These are phyloP conservation scores for Characodon lateralis DNA, from an alignment of 2,797 vertebrate species.

Conservation along the genomic window DNA sequence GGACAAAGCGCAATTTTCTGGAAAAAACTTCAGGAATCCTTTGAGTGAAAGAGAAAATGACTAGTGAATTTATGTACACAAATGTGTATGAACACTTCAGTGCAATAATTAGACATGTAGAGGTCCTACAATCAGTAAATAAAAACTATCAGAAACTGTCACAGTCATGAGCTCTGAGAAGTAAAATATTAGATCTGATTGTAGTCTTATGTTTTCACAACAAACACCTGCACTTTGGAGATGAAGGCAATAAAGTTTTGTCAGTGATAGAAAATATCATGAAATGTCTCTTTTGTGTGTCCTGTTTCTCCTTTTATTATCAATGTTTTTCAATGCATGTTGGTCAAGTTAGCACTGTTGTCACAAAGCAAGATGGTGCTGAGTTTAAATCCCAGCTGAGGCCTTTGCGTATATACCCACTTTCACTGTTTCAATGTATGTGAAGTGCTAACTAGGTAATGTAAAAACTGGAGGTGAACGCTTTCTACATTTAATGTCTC, in stretches of 20 bases:
- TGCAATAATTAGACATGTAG: slow-evolving; percentile 26
- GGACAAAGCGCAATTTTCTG: slow-evolving; percentile 88
- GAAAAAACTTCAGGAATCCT: slow-evolving; percentile 93
- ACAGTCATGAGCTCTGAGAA: background rate
- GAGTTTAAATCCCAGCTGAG: background rate
- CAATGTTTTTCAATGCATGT: background rate
- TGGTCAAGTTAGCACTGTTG: too few relatives aligned
- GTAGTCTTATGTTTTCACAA: background rate
- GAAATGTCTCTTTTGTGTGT: slow-evolving; percentile 15
- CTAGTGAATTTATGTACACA: slow-evolving; percentile 14
- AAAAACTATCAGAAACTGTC: background rate
- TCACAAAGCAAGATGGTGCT: too few relatives aligned
- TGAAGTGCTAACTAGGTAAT: background rate
- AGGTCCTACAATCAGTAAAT: slow-evolving; percentile 6
- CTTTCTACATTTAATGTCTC: background rate
- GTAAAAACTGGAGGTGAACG: background rate
- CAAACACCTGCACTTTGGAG: background rate
- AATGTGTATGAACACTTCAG: slow-evolving; percentile 5
- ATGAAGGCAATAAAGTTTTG: slow-evolving; percentile 36
- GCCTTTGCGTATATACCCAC: background rate
- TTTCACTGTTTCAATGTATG: background rate
- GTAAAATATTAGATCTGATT: background rate
- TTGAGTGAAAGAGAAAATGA: slow-evolving; percentile 69
- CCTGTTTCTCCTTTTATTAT: background rate
- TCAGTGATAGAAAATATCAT: slow-evolving; percentile 14